Percentiles rank a stretch among this genome's conserved stretches.
phyloP scores from a whole-genome alignment of 2,113 vertebrate genomes.

The Muscicapa adusta region DNA sequence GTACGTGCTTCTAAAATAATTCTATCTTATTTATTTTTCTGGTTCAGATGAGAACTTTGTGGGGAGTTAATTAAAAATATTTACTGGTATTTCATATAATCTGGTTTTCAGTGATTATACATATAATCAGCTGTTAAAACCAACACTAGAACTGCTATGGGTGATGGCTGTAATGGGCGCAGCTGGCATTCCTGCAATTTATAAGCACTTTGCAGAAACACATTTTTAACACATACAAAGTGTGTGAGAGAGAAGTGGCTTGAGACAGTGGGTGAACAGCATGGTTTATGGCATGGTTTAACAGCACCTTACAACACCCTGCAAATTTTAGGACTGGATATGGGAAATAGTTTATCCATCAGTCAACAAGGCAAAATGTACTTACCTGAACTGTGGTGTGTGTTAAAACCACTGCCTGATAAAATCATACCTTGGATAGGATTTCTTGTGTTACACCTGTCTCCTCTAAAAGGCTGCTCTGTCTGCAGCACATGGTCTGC shows the following conservation, averaged over 20 bases:
- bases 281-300: not conserved
- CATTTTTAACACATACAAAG: not conserved
- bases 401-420: not conserved
- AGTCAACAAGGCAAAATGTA: not conserved
- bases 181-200: conserved; percentile 16
- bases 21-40: conserved; percentile 56
- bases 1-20: conserved; percentile 51
- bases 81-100: conserved; percentile 2
- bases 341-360: not conserved
- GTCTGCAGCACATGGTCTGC: not conserved
- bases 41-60: conserved; percentile 19
- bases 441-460: not conserved
- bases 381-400: not conserved
- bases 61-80: conserved; percentile 49
- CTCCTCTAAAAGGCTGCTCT: not conserved
- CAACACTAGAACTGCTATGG: not conserved
- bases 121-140: conserved; percentile 1
- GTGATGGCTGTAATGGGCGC: not conserved
- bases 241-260: not conserved
- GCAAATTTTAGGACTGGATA: not conserved
- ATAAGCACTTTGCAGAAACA: not conserved
- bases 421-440: fast-evolving
- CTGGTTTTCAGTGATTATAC: not conserved
- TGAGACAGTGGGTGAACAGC: not conserved
- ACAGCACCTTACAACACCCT: not conserved